phyloP scores from a whole-genome alignment of 2,797 vertebrate species.

The Hydrocynus forskahlii region DNA sequence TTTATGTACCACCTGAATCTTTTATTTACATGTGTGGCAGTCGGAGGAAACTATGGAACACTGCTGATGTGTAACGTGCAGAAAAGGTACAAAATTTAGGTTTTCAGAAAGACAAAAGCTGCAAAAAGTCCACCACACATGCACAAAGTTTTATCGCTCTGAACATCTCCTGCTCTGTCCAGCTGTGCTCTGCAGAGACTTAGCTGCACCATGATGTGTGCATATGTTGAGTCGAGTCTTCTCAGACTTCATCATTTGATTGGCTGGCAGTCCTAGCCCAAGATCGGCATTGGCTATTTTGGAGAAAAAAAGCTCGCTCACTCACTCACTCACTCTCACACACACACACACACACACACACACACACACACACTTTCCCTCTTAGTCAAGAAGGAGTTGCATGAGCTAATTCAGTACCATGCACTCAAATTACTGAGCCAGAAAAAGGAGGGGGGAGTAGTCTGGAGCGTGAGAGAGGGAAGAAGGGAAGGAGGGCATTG shows the following conservation, averaged over 20 bases:
- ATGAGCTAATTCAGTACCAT: conserved; percentile 71
- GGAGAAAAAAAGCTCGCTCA: background rate
- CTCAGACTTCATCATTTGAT: conserved; percentile 49
- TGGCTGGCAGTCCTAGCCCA: conserved; percentile 44
- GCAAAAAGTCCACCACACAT: too few species aligned
- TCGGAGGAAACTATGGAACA: too few species aligned
- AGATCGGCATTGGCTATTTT: conserved; percentile 47
- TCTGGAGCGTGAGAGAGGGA: conserved; percentile 5
- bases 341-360: conserved; percentile 18
- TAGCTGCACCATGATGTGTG: background rate
- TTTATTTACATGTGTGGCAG: too few species aligned
- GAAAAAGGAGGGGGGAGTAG: conserved; percentile 11
- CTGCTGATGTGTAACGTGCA: too few species aligned
- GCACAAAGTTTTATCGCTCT: background rate
- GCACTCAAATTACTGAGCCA: conserved; percentile 71
- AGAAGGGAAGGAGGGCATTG: background rate
- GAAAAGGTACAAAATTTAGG: too few species aligned
- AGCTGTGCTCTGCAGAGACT: background rate
- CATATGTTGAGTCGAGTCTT: conserved; percentile 6
- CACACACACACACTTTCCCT: conserved; percentile 24
- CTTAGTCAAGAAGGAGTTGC: conserved; percentile 57
- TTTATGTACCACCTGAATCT: too few species aligned
- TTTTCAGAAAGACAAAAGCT: too few species aligned
- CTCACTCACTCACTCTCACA: conserved; percentile 23
- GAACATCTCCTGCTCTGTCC: background rate